Base-by-base conservation (phyloP, 2,797 vertebrate genomes). In the Cyclura pinguis region DNA sequence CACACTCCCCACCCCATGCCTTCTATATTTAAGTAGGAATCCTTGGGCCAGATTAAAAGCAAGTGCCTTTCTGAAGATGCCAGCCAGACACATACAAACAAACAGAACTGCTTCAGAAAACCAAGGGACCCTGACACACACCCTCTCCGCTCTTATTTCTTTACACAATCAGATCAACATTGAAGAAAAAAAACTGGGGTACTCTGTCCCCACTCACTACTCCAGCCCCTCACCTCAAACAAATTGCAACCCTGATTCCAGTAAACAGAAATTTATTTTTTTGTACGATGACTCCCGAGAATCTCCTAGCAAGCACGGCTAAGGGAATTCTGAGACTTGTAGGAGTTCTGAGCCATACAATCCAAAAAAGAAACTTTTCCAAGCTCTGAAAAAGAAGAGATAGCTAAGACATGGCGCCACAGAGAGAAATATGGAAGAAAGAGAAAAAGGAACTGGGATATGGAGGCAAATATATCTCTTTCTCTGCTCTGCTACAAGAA, bases 1-100 rank as follows among this genome's bases (percentile, higher is more conserved):
- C 47, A 64, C 67, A 50, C 84, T 62, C 16, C 32, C 42, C 42
- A n/a, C 18, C 38, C n/a, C 55, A 62, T 42, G 67, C 81, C 35
- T 84, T 84, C 88, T 84, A 77, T 89, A 84, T 84, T 89, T 89
- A 84, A 57, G 50, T n/a, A 42, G 81, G 72, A 87, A 22, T 91
- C 85, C 72, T 69, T 77, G 42, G 29, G 12, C 62, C 67, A 69
- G 27, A 47, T 91, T 87, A 91, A 84, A 78, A 84, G 72, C 47
- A 59, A 77, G n/a, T 57, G 4, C 80, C 35, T 77, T 50, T 80
- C 64, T 73, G 35, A 86, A 85, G 55, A 59, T 80, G 38, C 62
- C 42, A 87, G 6, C 0, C 2, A 57, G n/a, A 62, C 14, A 20
- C 20, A 9, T 18, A 20, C 42, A 47, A 47, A 42, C 18, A 32